These are phyloP conservation scores for Enteromius treurensis DNA, from an alignment of 2,797 vertebrate genomes.

Conservation along the genomic window DNA sequence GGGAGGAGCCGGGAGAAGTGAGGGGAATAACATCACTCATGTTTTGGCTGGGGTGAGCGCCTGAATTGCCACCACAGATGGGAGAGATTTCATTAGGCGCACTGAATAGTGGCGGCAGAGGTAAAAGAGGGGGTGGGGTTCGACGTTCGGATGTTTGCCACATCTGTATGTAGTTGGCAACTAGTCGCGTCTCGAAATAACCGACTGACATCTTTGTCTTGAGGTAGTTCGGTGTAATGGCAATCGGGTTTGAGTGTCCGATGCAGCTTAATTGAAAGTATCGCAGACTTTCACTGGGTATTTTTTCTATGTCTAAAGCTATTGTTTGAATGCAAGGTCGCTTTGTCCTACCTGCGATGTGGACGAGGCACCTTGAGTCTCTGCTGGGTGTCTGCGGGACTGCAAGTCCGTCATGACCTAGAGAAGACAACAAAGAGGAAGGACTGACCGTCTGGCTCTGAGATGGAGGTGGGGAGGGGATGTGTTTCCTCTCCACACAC, in stretches of 20 bases:
- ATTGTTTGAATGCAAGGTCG: slow-evolving; percentile 20
- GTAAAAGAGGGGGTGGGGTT: slow-evolving; percentile 11
- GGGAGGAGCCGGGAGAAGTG: slow-evolving; percentile 61
- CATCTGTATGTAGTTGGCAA: slow-evolving; percentile 53
- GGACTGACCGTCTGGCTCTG: slow-evolving; percentile 67
- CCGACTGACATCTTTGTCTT: slow-evolving; percentile 24
- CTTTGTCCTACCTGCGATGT: slow-evolving; percentile 18
- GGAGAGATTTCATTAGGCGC: slow-evolving; percentile 50
- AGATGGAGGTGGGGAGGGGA: slow-evolving; percentile 48
- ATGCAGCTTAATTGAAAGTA: background rate
- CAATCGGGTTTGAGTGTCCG: background rate
- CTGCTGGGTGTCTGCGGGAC: slow-evolving; percentile 43
- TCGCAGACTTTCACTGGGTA: background rate
- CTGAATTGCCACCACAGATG: slow-evolving; percentile 48
- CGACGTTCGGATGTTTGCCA: slow-evolving; percentile 37
- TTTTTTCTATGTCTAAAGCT: slow-evolving; percentile 13
- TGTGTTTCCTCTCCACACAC: slow-evolving; percentile 75
- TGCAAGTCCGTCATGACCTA: slow-evolving; percentile 68
- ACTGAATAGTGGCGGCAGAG: slow-evolving; percentile 41
- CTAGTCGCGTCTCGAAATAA: slow-evolving; percentile 33
- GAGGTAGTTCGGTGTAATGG: background rate
- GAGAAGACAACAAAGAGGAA: slow-evolving; percentile 76
- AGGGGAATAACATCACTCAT: slow-evolving; percentile 71
- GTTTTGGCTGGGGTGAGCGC: slow-evolving; percentile 55
- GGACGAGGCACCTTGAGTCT: slow-evolving; percentile 44